These are phyloP conservation scores for Chiroxiphia lanceolata DNA, from an alignment of 2,797 vertebrate genomes.

Conservation along the genomic window DNA sequence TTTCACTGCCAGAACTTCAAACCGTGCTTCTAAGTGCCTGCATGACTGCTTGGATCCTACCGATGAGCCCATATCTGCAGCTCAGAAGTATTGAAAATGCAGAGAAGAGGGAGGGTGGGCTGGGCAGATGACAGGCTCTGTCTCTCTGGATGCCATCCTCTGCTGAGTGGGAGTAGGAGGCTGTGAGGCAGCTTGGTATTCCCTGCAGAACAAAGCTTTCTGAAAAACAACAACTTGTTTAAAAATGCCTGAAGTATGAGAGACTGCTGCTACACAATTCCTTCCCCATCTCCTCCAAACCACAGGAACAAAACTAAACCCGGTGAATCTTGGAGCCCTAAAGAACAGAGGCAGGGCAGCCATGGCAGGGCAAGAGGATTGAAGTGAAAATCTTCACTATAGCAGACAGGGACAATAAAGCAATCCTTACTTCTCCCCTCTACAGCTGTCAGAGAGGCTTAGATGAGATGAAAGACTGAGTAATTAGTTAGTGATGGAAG, in stretches of 20 bases:
- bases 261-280: background rate
- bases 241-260: background rate
- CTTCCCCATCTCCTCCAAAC: background rate
- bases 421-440: background rate
- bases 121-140: background rate
- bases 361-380: background rate
- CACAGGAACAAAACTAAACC: background rate
- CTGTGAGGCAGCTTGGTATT: background rate
- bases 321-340: background rate
- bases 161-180: slow-evolving; percentile 9
- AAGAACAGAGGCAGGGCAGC: background rate
- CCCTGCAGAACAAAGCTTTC: background rate
- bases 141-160: background rate
- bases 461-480: background rate
- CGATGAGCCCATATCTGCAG: accelerated
- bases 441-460: background rate
- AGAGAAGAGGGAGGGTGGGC: background rate
- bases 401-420: background rate
- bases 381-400: background rate
- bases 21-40: background rate
- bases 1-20: background rate
- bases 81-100: background rate
- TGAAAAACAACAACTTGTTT: background rate
- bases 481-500: background rate
- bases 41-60: background rate